Evolutionary conservation across 1,140 invertebrate species (phyloP), one percentile per base, ranked within the genome.

Genomic region (Eulimnadia texana): DNA sequence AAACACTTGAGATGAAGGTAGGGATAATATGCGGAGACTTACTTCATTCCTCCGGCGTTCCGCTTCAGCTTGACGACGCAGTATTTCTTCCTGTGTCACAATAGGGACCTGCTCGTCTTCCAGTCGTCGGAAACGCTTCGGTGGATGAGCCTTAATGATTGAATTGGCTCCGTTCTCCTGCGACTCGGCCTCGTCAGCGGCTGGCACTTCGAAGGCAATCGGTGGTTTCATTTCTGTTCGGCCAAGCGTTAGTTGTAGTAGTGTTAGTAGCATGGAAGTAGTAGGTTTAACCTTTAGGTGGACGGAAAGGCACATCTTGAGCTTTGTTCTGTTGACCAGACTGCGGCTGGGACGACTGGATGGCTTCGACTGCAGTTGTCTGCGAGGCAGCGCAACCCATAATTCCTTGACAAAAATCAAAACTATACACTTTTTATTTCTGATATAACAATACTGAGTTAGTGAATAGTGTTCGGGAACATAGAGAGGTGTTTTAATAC

Each of bases 171-270:
- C 27, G 20, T 23, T 51, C n/a, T 3, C 22, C 22, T 27, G 20
- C n/a, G 10, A 29, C 33, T 57, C 25, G 9, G 52, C 51, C 33
- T 27, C 23, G 13, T 42, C 22, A 20, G 51, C 23, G 19, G 22
- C 60, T 29, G 60, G 51, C 19, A 61, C 60, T 61, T 61, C 60
- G 22, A 61, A 61, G 24, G 60, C 51, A 25, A 61, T 54, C 22
- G 60, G 60, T 10, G 60, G 49, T 54, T 61, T 61, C 29, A 52
- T 29, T 27, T 61, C 60, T 60, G 19, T 42, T 42, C 33, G 16
- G 33, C 16, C 16, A 42, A 6, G 6, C 6, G 16, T 42, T 16
- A 42, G 33, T 16, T 9, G 16, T 9, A 42, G 16, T 9, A 42
- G 6, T 16, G 33, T 42, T 42, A 6, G 6, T 42, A n/a, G n/a